phyloP scores from a whole-genome alignment of 2,888 invertebrate species.

The Eristalinus sepulchralis region DNA sequence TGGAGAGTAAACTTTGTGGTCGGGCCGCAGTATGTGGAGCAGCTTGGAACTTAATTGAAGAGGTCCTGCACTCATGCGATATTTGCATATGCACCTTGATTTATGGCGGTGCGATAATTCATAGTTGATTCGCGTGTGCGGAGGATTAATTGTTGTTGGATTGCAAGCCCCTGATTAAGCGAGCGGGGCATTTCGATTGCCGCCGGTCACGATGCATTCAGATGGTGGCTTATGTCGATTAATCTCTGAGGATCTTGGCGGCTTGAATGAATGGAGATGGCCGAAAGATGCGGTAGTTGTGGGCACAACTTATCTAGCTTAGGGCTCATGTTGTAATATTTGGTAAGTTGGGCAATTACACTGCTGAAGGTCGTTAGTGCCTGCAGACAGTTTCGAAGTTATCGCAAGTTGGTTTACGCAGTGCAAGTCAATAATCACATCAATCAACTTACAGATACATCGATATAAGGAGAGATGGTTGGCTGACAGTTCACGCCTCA shows the following conservation, averaged over 20 bases:
- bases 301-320: not conserved
- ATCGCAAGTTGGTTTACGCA: too few relatives aligned
- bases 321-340: not conserved
- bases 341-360: not conserved
- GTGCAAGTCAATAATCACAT: too few relatives aligned
- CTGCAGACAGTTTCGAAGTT: too few relatives aligned
- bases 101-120: conserved; percentile 64
- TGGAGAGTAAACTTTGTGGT: conserved; percentile 15
- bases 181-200: not conserved
- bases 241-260: not conserved
- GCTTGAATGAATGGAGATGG: not conserved
- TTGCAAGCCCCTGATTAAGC: not conserved
- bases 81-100: conserved; percentile 59
- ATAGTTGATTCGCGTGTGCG: conserved; percentile 59
- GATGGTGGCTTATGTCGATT: not conserved
- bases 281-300: not conserved
- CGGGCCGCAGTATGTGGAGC: not conserved
- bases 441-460: too few relatives aligned
- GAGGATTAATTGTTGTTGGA: not conserved
- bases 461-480: too few relatives aligned
- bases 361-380: too few relatives aligned
- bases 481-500: too few relatives aligned
- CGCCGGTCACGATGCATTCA: not conserved
- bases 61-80: conserved; percentile 38
- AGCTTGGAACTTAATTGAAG: conserved; percentile 3